These are phyloP conservation scores for Eulemur albifrons DNA, from an alignment of 2,797 vertebrate genomes.

Conservation along the genomic window DNA sequence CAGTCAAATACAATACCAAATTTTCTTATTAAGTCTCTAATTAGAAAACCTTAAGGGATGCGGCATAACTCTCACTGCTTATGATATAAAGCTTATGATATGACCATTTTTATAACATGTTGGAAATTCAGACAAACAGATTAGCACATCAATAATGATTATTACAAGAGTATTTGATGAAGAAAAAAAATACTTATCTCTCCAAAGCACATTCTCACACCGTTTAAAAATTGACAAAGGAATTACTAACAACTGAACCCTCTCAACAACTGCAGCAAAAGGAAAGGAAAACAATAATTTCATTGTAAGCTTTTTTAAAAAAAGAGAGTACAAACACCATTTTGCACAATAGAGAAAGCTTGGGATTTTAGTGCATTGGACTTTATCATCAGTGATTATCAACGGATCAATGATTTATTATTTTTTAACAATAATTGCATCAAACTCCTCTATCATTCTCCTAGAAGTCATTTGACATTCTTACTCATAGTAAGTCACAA, in stretches of 20 bases:
- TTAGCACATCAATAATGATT: background rate
- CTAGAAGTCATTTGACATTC: constrained; percentile 5
- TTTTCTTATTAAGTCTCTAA: constrained; percentile 10
- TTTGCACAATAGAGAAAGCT: background rate
- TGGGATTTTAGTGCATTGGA: background rate
- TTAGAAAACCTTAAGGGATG: background rate
- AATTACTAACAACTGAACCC: constrained; percentile 16
- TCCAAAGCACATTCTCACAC: background rate
- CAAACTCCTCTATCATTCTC: constrained; percentile 1
- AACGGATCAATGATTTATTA: constrained; percentile 3
- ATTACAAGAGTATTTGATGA: constrained; percentile 33
- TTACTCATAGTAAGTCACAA: background rate
- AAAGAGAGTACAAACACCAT: background rate
- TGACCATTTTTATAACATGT: background rate
- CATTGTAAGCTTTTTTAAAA: background rate
- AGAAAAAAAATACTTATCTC: constrained; percentile 28
- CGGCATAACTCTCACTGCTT: background rate
- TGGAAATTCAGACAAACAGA: constrained; percentile 28
- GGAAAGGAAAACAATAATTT: background rate
- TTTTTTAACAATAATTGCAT: constrained; percentile 39
- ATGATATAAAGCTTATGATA: background rate
- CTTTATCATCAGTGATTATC: background rate
- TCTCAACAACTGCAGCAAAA: background rate
- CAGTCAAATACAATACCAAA: background rate
- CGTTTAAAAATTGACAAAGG: constrained; percentile 55